These are phyloP conservation scores for Chloebia gouldiae DNA, from an alignment of 2,113 vertebrate species.

Conservation along the genomic window DNA sequence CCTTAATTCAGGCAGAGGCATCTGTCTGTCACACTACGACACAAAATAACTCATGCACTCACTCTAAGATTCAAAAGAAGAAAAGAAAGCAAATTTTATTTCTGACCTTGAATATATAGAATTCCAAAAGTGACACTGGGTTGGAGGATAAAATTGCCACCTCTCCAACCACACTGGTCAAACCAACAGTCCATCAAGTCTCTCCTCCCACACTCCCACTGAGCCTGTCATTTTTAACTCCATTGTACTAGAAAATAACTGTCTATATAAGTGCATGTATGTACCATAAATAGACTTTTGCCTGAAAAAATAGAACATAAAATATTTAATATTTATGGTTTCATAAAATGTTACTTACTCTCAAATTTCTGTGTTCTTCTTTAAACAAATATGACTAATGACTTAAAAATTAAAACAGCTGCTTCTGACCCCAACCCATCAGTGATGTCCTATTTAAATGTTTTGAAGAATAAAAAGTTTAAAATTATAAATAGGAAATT, in stretches of 20 bases:
- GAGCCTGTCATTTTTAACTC: background rate
- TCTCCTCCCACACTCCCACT: too few relatives aligned
- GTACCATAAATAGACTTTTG: background rate
- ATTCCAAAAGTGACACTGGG: too few relatives aligned
- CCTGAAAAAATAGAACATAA: background rate
- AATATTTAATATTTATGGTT: background rate
- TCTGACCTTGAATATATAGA: too few relatives aligned
- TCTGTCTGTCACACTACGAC: too few relatives aligned
- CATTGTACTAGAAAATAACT: background rate
- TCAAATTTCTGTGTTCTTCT: background rate
- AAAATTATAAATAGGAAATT: background rate
- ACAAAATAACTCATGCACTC: too few relatives aligned
- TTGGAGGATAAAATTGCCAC: too few relatives aligned
- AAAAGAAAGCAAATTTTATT: too few relatives aligned
- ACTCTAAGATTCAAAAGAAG: too few relatives aligned
- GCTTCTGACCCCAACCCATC: rapidly evolving
- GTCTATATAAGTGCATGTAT: background rate
- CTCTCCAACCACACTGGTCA: too few relatives aligned
- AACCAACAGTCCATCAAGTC: too few relatives aligned
- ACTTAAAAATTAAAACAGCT: background rate
- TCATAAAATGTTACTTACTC: background rate
- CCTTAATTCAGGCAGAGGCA: background rate
- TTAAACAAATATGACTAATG: background rate
- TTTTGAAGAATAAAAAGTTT: background rate
- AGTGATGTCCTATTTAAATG: background rate